Conservation (phyloP, 1,140 invertebrate species). For the Hyles euphorbiae region DNA sequence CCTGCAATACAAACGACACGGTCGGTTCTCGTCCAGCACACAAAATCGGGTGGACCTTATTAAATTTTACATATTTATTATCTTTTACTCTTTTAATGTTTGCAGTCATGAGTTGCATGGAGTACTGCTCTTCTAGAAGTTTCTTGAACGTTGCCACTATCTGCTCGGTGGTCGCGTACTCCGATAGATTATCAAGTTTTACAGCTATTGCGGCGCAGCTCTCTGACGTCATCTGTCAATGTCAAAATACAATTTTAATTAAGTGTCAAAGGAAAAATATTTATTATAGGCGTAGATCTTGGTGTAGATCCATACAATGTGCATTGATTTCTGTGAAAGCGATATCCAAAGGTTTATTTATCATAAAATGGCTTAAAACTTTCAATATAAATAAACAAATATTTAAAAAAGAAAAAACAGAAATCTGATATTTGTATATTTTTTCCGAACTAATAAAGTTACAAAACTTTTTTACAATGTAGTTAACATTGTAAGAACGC, state of each 20-base stretch:
- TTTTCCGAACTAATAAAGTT: too few relatives aligned
- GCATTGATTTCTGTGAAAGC: too few relatives aligned
- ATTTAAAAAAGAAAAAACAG: too few relatives aligned
- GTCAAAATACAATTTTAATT: background rate
- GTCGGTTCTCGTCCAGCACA: slow-evolving; percentile 13
- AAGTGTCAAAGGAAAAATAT: too few relatives aligned
- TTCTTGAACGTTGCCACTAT: slow-evolving; percentile 25
- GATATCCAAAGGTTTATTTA: too few relatives aligned
- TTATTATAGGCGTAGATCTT: too few relatives aligned
- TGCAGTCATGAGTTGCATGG: slow-evolving; percentile 22
- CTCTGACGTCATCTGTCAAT: slow-evolving; percentile 28
- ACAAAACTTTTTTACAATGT: too few relatives aligned
- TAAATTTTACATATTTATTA: slow-evolving; percentile 16
- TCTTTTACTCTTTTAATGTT: slow-evolving; percentile 25
- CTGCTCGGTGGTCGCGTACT: slow-evolving; percentile 9
- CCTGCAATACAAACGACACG: slow-evolving; percentile 22
- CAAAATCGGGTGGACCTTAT: slow-evolving; percentile 19
- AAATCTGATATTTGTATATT: too few relatives aligned
- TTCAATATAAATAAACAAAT: too few relatives aligned
- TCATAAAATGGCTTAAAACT: too few relatives aligned
- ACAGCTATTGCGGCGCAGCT: slow-evolving; percentile 29
- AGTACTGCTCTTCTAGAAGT: slow-evolving; percentile 33
- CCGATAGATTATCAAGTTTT: slow-evolving; percentile 30
- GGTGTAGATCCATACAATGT: too few relatives aligned
- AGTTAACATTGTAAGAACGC: too few relatives aligned